phyloP scores from a whole-genome alignment of 2,888 invertebrate species.

The Ramazzottius varieornatus region DNA sequence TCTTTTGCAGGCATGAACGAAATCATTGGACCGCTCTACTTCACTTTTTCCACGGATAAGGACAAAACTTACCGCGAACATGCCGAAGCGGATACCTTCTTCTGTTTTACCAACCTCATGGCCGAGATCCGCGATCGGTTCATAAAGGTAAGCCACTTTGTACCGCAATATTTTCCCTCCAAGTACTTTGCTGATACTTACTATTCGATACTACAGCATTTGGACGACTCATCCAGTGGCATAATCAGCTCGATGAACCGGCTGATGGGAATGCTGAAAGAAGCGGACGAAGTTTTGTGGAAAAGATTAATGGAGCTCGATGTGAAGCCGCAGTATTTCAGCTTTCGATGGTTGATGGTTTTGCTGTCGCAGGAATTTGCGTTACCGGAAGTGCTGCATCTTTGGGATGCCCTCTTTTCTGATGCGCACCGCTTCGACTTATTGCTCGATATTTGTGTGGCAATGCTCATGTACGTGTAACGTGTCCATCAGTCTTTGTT shows the following conservation, averaged over 20 bases:
- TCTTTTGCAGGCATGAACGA: slow-evolving; percentile 99
- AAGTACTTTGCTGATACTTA: too few species aligned
- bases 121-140: slow-evolving; percentile 49
- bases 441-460: slow-evolving; percentile 69
- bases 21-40: slow-evolving; percentile 91
- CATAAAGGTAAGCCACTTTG: slow-evolving; percentile 75
- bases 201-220: too few species aligned
- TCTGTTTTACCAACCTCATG: slow-evolving; percentile 94
- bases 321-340: slow-evolving; percentile 77
- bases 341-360: slow-evolving; percentile 73
- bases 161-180: too few species aligned
- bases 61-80: slow-evolving; percentile 24
- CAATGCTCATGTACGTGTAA: slow-evolving; percentile 83
- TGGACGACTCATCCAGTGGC: neutral
- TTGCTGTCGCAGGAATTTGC: slow-evolving; percentile 88
- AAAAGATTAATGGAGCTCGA: slow-evolving; percentile 50
- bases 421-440: slow-evolving; percentile 67
- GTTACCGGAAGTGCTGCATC: slow-evolving; percentile 75
- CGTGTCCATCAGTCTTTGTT: neutral
- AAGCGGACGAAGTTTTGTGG: slow-evolving; percentile 49
- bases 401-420: slow-evolving; percentile 89
- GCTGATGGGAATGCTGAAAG: slow-evolving; percentile 44
- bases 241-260: slow-evolving; percentile 39
- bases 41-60: slow-evolving; percentile 73
- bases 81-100: slow-evolving; percentile 91